phyloP scores from a whole-genome alignment of 2,888 invertebrate species.

The Acleris literana region DNA sequence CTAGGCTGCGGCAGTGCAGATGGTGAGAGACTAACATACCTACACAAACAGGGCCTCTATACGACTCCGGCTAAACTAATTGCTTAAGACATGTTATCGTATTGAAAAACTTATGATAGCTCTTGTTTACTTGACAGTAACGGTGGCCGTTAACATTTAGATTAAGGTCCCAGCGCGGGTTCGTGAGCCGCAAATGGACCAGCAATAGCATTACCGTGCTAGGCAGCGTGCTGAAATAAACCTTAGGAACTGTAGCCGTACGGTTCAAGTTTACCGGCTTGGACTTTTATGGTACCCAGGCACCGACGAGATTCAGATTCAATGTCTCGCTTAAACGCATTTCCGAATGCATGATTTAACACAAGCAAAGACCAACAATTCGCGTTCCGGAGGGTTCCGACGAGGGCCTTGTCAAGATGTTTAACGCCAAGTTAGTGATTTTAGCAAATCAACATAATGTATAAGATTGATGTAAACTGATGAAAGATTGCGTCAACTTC shows the following conservation, averaged over 20 bases:
- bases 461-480: too few relatives aligned
- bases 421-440: too few relatives aligned
- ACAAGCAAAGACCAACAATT: slow-evolving; percentile 6
- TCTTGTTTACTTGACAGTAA: too few relatives aligned
- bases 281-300: slow-evolving; percentile 6
- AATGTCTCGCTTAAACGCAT: slow-evolving; percentile 9
- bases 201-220: slow-evolving; percentile 39
- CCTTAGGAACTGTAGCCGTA: slow-evolving; percentile 37
- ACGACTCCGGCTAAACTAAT: too few relatives aligned
- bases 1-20: slow-evolving; percentile 35
- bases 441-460: too few relatives aligned
- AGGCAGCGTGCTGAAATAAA: slow-evolving; percentile 40
- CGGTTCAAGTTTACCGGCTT: slow-evolving; percentile 33
- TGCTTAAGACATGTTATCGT: too few relatives aligned
- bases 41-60: slow-evolving; percentile 29
- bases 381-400: too few relatives aligned
- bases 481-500: too few relatives aligned
- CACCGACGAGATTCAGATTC: slow-evolving; percentile 7
- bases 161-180: slow-evolving; percentile 31
- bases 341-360: neutral
- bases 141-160: too few relatives aligned
- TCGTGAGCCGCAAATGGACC: slow-evolving; percentile 44
- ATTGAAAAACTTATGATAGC: too few relatives aligned
- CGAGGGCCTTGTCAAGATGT: too few relatives aligned
- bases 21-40: slow-evolving; percentile 36